Evolutionary conservation across 2,797 vertebrate species (phyloP), one percentile per base, ranked within the genome.

Genomic region (Neostethus bicornis): DNA sequence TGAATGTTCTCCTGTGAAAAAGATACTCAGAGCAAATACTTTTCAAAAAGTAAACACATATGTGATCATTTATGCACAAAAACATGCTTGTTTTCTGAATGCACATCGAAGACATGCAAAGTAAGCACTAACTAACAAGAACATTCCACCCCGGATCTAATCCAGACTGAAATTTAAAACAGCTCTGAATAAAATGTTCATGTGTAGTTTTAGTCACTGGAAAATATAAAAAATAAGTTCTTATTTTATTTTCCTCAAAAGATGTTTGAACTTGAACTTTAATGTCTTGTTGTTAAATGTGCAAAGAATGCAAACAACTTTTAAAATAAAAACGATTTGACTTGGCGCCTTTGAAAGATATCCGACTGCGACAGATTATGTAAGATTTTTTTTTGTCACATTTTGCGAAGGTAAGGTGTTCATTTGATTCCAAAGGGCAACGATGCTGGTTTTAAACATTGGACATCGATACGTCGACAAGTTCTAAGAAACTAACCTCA

Each of bases 401-500:
- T n/a, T 24, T 39, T 47, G 16, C 5, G 45, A 56, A 24, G 46
- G 28, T 3, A 29, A 16, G 9, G 25, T 7, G 20, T 11, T 29
- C 1, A 3, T 5, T 35, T 38, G 5, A 37, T 37, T 16, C 32
- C 13, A 35, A 17, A 41, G 41, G 14, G 14, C 8, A 37, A 38
- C 45, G 49, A 3, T 0, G 1, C 25, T 35, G 3, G 16, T 23
- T 20, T 56, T 7, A 20, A 63, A 16, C 13, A 54, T 6, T 6
- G 5, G 12, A 57, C 68, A 75, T 73, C 60, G 44, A 73, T 63
- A 23, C 7, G 19, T 67, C 24, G 17, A 43, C 45, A 70, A 63
- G 61, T 77, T 77, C 74, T 52, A 32, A 37, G 75, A 79, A 81
- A 7, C 3, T 2, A 57, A 12, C 19, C 51, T 64, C 1, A 16